Evolutionary conservation across 2,888 invertebrate genomes (phyloP).

Genomic region (Drosophila putrida): DNA sequence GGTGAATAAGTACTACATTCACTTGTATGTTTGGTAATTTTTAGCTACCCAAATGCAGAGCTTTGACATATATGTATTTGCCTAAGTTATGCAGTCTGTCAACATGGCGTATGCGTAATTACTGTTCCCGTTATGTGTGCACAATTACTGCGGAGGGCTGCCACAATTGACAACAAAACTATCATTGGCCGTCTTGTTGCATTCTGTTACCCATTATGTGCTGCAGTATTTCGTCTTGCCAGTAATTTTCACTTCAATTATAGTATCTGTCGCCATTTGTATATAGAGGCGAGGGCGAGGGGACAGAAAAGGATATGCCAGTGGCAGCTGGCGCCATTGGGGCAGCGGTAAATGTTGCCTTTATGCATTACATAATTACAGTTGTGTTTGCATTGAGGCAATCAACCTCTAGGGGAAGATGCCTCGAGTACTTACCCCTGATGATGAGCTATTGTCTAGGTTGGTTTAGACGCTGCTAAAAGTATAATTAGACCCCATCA

Average conservation of each 20-base stretch:
- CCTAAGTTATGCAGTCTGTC: constrained; percentile 57
- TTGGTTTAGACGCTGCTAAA: not conserved
- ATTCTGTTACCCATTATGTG: constrained; percentile 13
- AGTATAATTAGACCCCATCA: constrained; percentile 31
- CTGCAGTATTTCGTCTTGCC: constrained; percentile 26
- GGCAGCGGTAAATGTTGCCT: constrained; percentile 69
- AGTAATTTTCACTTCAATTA: constrained; percentile 73
- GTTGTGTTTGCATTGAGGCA: constrained; percentile 71
- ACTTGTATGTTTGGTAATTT: constrained; percentile 32
- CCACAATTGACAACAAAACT: constrained; percentile 18
- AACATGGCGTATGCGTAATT: constrained; percentile 67
- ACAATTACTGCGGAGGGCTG: constrained; percentile 10
- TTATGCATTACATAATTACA: constrained; percentile 77
- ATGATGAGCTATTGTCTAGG: constrained; percentile 70
- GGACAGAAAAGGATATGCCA: constrained; percentile 9
- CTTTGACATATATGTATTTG: constrained; percentile 45
- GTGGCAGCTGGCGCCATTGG: not conserved
- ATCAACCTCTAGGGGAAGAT: constrained; percentile 38
- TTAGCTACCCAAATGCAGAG: constrained; percentile 27
- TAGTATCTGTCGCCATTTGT: constrained; percentile 62
- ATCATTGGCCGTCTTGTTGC: constrained; percentile 38
- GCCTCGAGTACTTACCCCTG: constrained; percentile 27
- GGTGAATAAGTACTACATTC: not conserved
- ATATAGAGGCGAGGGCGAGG: constrained; percentile 16
- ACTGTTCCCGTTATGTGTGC: constrained; percentile 18